phyloP scores from a whole-genome alignment of 2,113 vertebrate species.

The Physeter macrocephalus region DNA sequence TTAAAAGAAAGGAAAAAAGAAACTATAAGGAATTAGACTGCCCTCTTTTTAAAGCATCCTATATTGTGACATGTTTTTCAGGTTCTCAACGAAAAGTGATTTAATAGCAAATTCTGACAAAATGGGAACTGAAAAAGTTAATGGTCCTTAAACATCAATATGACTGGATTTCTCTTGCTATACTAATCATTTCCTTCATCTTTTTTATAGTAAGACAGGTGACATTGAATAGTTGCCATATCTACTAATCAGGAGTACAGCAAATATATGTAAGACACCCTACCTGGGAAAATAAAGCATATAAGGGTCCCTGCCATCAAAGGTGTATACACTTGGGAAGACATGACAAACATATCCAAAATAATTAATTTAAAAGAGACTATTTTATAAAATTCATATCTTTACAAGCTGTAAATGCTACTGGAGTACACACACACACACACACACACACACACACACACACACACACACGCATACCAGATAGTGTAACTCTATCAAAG shows the following conservation, averaged over 20 bases:
- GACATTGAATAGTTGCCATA: not conserved
- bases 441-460: not conserved
- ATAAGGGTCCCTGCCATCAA: not conserved
- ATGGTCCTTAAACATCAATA: not conserved
- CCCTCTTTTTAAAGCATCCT: not conserved
- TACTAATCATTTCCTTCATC: not conserved
- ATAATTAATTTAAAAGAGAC: not conserved
- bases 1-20: no score
- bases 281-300: not conserved
- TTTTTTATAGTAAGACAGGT: not conserved
- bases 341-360: not conserved
- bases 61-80: not conserved
- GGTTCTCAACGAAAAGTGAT: not conserved
- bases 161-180: not conserved
- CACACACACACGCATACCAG: not conserved
- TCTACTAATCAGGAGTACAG: not conserved
- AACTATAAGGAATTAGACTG: not conserved
- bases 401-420: not conserved
- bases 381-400: not conserved
- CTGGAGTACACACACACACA: not conserved
- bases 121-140: not conserved
- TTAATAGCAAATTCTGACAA: not conserved
- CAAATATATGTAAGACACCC: not conserved
- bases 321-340: not conserved
- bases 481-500: not conserved